Evolutionary conservation across 2,888 invertebrate genomes (phyloP), one percentile per base, ranked within the genome.

Genomic region (Ophonus ardosiacus): DNA sequence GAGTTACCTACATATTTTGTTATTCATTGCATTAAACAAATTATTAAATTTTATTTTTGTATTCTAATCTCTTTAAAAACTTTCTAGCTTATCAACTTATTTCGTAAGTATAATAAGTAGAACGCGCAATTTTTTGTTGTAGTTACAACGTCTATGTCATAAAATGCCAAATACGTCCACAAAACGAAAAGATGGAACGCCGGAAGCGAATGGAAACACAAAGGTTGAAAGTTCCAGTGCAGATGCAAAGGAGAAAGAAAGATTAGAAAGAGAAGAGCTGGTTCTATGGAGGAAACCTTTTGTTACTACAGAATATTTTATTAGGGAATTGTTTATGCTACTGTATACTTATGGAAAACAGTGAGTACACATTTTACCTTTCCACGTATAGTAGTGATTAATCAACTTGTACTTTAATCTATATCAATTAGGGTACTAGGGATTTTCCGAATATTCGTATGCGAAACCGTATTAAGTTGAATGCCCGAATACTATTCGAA

Each of bases 201-300:
- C 86, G 17, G 87, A 88, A 81, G 86, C 86, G 15, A 89, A 89
- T 85, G 89, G 89, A 74, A 87, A 83, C 86, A 61, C 81, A 31
- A 86, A 81, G 81, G 15, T 61, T 13, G 57, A 83, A 10, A 85
- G 82, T 31, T 76, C 86, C 7, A 24, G 61, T 13, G 78, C 74
- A 21, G 84, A 85, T 18, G 86, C 86, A 56, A 90, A 89, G 86
- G 92, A 93, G 86, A 91, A 90, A 86, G 93, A 93, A 86, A 91
- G 91, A 88, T 90, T 93, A 90, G 95, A 96, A 91, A 91, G 94
- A 88, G 91, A 94, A 91, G 88, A 92, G 86, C 90, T 97, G 87
- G 97, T 97, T 86, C 91, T 98, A 87, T 97, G 97, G 97, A 94
- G 95, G 89, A 93, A 94, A 88, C 98, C 98, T 7, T 88, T 97